These are phyloP conservation scores for Diceros bicornis DNA, from an alignment of 2,797 vertebrate genomes.

Conservation along the genomic window DNA sequence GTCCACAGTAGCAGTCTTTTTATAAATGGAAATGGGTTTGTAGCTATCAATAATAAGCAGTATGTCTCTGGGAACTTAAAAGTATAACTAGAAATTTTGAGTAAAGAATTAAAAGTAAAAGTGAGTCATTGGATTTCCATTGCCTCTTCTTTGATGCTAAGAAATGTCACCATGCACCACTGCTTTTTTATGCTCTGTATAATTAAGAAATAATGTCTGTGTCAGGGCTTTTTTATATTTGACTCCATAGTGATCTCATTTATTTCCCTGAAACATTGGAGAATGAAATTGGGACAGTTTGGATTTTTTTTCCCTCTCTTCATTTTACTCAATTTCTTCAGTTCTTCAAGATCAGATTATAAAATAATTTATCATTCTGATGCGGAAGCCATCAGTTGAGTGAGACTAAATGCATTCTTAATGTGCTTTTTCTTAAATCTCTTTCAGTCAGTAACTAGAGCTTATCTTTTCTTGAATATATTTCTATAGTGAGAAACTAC, in stretches of 20 bases:
- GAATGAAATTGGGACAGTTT: constrained; percentile 28
- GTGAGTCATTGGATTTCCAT: constrained; percentile 15
- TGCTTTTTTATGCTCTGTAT: neutral
- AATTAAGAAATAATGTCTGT: constrained; percentile 29
- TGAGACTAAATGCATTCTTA: neutral
- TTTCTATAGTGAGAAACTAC: constrained; percentile 55
- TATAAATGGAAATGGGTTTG: neutral
- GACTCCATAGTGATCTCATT: neutral
- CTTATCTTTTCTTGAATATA: neutral
- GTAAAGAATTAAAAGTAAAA: constrained; percentile 25
- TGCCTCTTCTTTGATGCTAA: neutral
- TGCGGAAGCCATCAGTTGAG: neutral
- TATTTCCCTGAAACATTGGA: neutral
- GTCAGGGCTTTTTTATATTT: constrained; percentile 14
- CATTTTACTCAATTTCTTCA: neutral
- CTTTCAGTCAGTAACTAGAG: neutral
- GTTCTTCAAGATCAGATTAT: constrained; percentile 15
- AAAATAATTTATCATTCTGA: constrained; percentile 38
- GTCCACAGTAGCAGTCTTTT: neutral
- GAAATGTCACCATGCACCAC: neutral
- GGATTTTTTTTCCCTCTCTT: neutral
- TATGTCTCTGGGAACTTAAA: constrained; percentile 41
- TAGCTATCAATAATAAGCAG: neutral
- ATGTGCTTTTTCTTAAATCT: constrained; percentile 1
- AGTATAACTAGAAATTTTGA: constrained; percentile 31